phyloP scores from a whole-genome alignment of 2,888 invertebrate genomes.

The Ophion costatus region DNA sequence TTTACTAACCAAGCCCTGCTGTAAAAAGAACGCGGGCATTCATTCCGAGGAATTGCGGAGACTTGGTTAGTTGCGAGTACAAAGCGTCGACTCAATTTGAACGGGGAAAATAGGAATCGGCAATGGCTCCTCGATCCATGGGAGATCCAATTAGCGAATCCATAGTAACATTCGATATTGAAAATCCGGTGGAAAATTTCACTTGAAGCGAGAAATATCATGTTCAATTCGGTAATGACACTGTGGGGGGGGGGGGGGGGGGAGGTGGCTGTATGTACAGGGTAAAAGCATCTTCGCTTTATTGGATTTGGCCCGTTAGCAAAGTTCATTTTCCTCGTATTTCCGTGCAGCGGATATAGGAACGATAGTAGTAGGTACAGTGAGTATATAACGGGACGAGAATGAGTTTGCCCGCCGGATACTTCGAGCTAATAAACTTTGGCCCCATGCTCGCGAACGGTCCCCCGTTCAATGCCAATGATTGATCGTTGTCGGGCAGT shows the following conservation, averaged over 20 bases:
- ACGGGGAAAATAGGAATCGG: not conserved
- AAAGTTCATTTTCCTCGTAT: not conserved
- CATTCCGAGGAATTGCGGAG: not conserved
- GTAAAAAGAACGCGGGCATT: not conserved
- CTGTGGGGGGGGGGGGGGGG: not conserved
- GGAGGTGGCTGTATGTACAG: not conserved
- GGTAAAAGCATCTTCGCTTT: not conserved
- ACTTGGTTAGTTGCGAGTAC: not conserved
- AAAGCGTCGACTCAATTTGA: not conserved
- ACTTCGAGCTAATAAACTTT: conserved; percentile 2
- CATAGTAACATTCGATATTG: not conserved
- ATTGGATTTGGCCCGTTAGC: not conserved
- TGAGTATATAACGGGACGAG: not conserved
- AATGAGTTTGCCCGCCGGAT: not conserved
- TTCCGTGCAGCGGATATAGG: not conserved
- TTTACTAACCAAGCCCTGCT: not conserved
- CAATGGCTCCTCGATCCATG: not conserved
- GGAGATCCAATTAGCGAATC: not conserved
- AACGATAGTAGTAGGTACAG: not conserved
- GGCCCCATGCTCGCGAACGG: not conserved
- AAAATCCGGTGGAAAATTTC: not conserved
- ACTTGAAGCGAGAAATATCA: not conserved
- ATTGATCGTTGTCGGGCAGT: not conserved
- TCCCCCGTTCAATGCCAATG: not conserved
- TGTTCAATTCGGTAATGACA: not conserved